Conservation (phyloP, 2,888 invertebrate genomes). For the Hermodice carunculata region DNA sequence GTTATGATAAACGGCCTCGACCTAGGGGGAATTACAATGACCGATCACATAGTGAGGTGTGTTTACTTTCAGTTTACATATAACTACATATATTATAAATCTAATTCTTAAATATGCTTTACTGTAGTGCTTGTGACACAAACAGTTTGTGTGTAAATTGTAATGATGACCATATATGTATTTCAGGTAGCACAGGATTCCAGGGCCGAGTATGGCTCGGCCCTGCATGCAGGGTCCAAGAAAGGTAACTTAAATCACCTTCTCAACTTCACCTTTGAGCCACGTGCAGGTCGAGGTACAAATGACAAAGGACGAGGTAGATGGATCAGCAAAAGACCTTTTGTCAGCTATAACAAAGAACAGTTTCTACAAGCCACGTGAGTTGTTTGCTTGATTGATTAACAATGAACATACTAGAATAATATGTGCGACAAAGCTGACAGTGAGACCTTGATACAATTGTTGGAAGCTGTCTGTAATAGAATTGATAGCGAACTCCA, state of each 20-base stretch:
- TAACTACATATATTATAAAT: too few relatives aligned
- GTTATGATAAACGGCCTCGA: slow-evolving; percentile 81
- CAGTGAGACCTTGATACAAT: too few relatives aligned
- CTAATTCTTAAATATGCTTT: too few relatives aligned
- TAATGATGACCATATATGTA: slow-evolving; percentile 1
- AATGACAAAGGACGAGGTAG: slow-evolving; percentile 38
- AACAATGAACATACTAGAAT: too few relatives aligned
- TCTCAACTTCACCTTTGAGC: slow-evolving; percentile 89
- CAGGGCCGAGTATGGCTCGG: slow-evolving; percentile 81
- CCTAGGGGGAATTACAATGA: slow-evolving; percentile 76
- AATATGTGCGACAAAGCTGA: too few relatives aligned
- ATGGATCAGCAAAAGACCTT: slow-evolving; percentile 32
- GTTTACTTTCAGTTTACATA: too few relatives aligned
- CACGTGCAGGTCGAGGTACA: slow-evolving; percentile 69
- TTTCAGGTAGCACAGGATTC: slow-evolving; percentile 19
- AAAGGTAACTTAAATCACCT: slow-evolving; percentile 91
- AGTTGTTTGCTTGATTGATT: too few relatives aligned
- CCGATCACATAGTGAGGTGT: too few relatives aligned
- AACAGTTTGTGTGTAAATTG: too few relatives aligned
- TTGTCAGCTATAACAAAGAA: slow-evolving; percentile 86
- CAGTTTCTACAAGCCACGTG: slow-evolving; percentile 95
- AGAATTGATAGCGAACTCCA: too few relatives aligned
- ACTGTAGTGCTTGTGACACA: neutral
- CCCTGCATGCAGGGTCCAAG: slow-evolving; percentile 82
- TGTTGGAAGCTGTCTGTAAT: too few relatives aligned